Conservation (phyloP, 1,140 invertebrate genomes). For the Saxidomus purpurata region DNA sequence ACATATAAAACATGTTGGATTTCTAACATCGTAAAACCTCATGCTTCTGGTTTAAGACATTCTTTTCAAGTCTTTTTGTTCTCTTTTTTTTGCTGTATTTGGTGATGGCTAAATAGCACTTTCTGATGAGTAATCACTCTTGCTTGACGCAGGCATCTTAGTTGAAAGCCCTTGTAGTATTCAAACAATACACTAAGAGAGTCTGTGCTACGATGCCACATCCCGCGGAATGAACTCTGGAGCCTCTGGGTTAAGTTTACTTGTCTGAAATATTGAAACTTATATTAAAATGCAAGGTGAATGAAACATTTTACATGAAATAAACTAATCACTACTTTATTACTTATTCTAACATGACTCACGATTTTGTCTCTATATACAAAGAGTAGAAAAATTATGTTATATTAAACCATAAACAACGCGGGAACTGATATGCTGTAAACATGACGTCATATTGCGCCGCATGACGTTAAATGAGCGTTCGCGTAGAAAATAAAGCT, state of each 20-base stretch:
- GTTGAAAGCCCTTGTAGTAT: conserved; percentile 38
- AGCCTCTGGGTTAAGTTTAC: conserved; percentile 52
- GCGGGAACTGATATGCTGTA: too few relatives aligned
- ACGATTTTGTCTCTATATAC: too few relatives aligned
- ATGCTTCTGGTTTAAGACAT: conserved; percentile 7
- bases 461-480: too few relatives aligned
- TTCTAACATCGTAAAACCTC: not conserved
- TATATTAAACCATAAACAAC: too few relatives aligned
- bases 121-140: not conserved
- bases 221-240: conserved; percentile 44
- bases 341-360: too few relatives aligned
- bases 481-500: too few relatives aligned
- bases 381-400: too few relatives aligned
- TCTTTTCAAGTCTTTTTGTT: not conserved
- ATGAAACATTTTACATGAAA: too few relatives aligned
- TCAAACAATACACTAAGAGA: not conserved
- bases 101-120: conserved; percentile 6
- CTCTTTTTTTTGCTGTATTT: conserved; percentile 5
- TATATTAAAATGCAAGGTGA: not conserved
- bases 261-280: conserved; percentile 29
- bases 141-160: not conserved
- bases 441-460: too few relatives aligned
- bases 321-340: too few relatives aligned
- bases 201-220: conserved; percentile 3
- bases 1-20: conserved; percentile 4